Evolutionary conservation across 2,797 vertebrate species (phyloP), one percentile per base, ranked within the genome.

Genomic region (Galagoides demidoff): DNA sequence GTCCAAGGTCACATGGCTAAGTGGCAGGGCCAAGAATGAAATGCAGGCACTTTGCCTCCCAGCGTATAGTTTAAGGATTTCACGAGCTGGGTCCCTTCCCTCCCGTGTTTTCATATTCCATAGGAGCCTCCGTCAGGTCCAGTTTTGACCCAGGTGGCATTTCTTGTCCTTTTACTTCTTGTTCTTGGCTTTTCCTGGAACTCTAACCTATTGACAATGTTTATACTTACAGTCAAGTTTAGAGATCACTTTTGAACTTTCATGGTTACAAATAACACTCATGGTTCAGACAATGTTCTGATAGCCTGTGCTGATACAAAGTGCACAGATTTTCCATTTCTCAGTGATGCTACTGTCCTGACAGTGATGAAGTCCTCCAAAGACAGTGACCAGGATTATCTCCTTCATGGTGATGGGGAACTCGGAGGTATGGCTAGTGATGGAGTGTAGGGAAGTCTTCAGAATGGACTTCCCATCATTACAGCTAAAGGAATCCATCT

Each of bases 241-340:
- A 63, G 78, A 70, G 79, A 43, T 52, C 22, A 17, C 52, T 68
- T 88, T 73, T 77, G 57, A 85, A 70, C 14, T 63, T 83, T 57
- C 68, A 23, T 52, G 20, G 39, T 17, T 34, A 59, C 19, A 52
- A 37, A 8, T 83, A 20, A 59, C 7, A 13, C 59, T 12, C 31
- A 31, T 37, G 59, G 17, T 25, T 70, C 23, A 31, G 45, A 45
- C 23, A 71, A 19, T 63, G 23, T 57, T 81, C 29, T 49, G 14
- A 1, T 37, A 73, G 31, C 66, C n/a, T 29, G 25, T 14, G 27
- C 20, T 43, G 45, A 45, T 14, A 5, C 34, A 17, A 57, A 79
- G 52, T 8, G 12, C 7, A 16, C n/a, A 29, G 9, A n/a, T 52
- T 63, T 37, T 31, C 79, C 66, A 7, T 74, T 79, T 55, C 43